Evolutionary conservation across 2,113 vertebrate genomes (phyloP).

Genomic region (Peromyscus maniculatus): DNA sequence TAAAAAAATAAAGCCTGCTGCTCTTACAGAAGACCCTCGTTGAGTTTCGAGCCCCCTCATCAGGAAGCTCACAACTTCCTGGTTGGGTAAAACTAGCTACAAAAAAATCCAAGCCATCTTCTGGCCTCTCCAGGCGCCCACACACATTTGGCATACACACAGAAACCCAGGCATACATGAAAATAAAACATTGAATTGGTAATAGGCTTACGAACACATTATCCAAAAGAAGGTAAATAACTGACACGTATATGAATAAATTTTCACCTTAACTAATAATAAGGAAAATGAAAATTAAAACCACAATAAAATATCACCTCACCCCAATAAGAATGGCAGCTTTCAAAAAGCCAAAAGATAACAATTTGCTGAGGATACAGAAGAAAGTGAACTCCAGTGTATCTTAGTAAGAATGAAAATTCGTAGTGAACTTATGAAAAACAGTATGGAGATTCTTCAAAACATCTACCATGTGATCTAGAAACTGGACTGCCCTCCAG

Average conservation of each 20-base stretch:
- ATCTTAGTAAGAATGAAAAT: neutral
- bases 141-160: neutral
- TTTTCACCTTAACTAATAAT: neutral
- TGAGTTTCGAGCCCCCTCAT: neutral
- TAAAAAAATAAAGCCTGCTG: neutral
- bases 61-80: neutral
- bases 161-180: neutral
- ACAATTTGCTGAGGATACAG: neutral
- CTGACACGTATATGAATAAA: neutral
- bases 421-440: neutral
- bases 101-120: neutral
- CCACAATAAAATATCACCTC: neutral
- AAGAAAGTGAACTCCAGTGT: neutral
- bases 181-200: neutral
- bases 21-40: neutral
- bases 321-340: neutral
- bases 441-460: neutral
- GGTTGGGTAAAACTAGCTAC: neutral
- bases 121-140: neutral
- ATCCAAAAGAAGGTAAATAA: neutral
- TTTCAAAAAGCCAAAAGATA: neutral
- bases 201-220: neutral
- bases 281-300: neutral
- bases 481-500: neutral
- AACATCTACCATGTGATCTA: neutral